These are phyloP conservation scores for Chromoteleia sp. DNA, from an alignment of 2,888 invertebrate species.

Conservation along the genomic window DNA sequence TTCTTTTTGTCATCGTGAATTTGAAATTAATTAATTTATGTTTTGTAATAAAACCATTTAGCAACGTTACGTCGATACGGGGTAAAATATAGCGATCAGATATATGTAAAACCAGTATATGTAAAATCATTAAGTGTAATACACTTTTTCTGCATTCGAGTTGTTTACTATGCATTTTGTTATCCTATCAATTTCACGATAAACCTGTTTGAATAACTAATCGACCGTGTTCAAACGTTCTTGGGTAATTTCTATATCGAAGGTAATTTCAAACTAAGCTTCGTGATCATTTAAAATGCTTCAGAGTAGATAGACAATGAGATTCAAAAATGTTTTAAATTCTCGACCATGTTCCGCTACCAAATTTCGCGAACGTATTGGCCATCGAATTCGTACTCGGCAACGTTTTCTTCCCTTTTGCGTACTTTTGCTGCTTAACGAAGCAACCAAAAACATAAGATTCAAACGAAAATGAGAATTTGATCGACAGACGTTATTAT, in stretches of 20 bases:
- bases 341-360: no score
- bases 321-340: no score
- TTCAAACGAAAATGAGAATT: no score
- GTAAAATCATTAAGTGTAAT: conserved; percentile 25
- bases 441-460: no score
- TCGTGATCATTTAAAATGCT: neutral
- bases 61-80: neutral
- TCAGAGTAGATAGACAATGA: neutral
- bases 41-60: conserved; percentile 1
- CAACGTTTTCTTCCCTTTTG: no score
- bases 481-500: no score
- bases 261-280: conserved; percentile 4
- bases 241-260: conserved; percentile 15
- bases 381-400: no score
- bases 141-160: conserved; percentile 7
- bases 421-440: no score
- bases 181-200: conserved; percentile 31
- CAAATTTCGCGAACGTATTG: no score
- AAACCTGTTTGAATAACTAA: conserved; percentile 51
- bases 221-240: conserved; percentile 26
- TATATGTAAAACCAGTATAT: conserved; percentile 8
- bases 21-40: conserved; percentile 16
- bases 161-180: conserved; percentile 41
- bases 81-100: neutral
- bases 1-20: neutral